Evolutionary conservation across 2,113 vertebrate genomes (phyloP).

Genomic region (Sinosuthora webbiana): DNA sequence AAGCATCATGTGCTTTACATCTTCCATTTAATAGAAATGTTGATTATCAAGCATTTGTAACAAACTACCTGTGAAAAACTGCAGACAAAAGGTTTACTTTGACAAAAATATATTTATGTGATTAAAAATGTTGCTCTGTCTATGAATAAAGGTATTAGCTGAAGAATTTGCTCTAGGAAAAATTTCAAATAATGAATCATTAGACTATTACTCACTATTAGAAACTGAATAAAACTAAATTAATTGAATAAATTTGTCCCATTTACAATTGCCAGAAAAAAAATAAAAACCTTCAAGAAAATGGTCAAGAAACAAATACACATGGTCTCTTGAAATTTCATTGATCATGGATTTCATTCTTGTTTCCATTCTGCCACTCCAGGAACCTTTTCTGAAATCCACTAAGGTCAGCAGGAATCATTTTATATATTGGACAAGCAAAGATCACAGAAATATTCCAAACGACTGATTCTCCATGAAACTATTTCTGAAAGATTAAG

Average conservation of each 20-base stretch:
- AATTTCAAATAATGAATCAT: conserved; percentile 7
- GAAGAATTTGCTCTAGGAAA: neutral
- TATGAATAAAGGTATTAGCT: neutral
- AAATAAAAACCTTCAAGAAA: neutral
- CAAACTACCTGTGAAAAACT: neutral
- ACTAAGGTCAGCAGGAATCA: neutral
- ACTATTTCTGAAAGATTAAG: neutral
- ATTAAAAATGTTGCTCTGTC: neutral
- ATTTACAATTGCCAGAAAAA: neutral
- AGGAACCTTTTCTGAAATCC: neutral
- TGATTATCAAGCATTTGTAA: neutral
- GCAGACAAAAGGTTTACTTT: neutral
- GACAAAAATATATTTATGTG: neutral
- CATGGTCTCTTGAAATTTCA: neutral
- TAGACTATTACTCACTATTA: neutral
- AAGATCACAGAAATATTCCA: neutral
- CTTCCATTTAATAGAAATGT: neutral
- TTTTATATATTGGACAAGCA: neutral
- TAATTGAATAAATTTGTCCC: neutral
- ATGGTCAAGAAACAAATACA: neutral
- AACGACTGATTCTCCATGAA: neutral
- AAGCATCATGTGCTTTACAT: neutral
- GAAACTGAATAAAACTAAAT: neutral
- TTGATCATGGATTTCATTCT: neutral
- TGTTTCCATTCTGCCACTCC: neutral